phyloP scores from a whole-genome alignment of 2,888 invertebrate genomes.

The Chaetogeoica ovagalla region DNA sequence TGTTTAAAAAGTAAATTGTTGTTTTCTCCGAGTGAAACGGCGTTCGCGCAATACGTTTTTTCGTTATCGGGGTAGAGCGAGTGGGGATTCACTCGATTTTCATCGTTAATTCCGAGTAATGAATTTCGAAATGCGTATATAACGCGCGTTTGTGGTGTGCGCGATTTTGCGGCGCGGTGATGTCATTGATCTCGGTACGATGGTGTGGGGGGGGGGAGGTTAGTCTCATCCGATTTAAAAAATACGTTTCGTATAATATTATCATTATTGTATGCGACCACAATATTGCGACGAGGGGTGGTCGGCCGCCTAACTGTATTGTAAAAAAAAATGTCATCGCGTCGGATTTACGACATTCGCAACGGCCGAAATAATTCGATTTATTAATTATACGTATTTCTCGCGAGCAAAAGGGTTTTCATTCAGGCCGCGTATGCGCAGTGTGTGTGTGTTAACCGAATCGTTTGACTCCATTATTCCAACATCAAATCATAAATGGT shows the following conservation, averaged over 20 bases:
- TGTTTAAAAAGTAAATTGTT: too few species aligned
- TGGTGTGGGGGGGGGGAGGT: not conserved
- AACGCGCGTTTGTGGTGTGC: too few species aligned
- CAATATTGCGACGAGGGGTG: not conserved
- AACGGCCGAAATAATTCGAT: not conserved
- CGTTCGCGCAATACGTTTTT: too few species aligned
- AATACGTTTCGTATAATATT: not conserved
- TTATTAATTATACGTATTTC: not conserved
- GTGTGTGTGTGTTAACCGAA: too few species aligned
- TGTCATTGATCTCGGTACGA: conserved; percentile 11
- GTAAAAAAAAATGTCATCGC: too few species aligned
- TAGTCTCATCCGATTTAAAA: conserved; percentile 31
- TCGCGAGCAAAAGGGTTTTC: conserved; percentile 11
- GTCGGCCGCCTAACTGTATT: not conserved
- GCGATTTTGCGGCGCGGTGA: not conserved
- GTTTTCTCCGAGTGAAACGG: too few species aligned
- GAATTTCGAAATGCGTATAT: not conserved
- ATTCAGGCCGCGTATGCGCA: not conserved
- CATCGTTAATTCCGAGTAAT: conserved; percentile 12
- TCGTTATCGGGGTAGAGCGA: too few species aligned
- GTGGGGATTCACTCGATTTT: not conserved
- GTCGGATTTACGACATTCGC: not conserved
- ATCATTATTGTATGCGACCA: too few species aligned
- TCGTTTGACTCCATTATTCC: conserved; percentile 22
- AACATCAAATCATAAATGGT: not conserved